Base-by-base conservation (phyloP, 2,113 vertebrate genomes). In the Calypte anna region DNA sequence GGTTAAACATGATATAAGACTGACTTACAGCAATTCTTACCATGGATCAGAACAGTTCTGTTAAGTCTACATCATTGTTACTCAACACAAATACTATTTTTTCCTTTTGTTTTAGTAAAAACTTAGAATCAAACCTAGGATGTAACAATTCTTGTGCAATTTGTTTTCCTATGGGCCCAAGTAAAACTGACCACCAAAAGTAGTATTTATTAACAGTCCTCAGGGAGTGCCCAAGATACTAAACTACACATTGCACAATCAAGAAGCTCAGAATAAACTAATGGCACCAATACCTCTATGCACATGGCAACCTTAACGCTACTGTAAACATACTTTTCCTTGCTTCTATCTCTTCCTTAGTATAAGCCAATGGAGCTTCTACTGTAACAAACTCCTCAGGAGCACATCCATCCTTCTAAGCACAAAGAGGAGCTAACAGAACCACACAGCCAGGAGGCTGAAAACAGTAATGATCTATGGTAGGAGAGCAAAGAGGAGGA, bases 401-500 rank as follows among this genome's bases (percentile, higher is more conserved):
- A 86, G 30, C 43, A 80, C 38, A 63, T 92, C 80, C 51, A 75
- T 51, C 48, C 43, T 88, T 91, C 54, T 24, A 91, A 81, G 91
- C 33, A 92, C 43, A 95, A 96, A 77, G 33, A 46, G 25, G 27
- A 90, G 53, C 33, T 88, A 90, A 57, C 25, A 73, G 36, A 94
- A 83, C 51, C 92, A 53, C 85, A 74, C 2, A 82, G 22, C 18
- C 19, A 91, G 24, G 23, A 94, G 46, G 93, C 0, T 88, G 82
- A 88, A 94, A 88, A 91, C 40, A 69, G 25, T 57, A 91, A 67
- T 12, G 16, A 62, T 69, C 51, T 69, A 57, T 5, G 10, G 62
- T n/a, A 82, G 36, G 66, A 91, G 6, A 87, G 78, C 24, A 92
- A 91, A 77, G 64, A 90, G 46, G 55, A 80, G 76, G 66, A 95